phyloP scores from a whole-genome alignment of 2,797 vertebrate species.

The Crenichthys baileyi region DNA sequence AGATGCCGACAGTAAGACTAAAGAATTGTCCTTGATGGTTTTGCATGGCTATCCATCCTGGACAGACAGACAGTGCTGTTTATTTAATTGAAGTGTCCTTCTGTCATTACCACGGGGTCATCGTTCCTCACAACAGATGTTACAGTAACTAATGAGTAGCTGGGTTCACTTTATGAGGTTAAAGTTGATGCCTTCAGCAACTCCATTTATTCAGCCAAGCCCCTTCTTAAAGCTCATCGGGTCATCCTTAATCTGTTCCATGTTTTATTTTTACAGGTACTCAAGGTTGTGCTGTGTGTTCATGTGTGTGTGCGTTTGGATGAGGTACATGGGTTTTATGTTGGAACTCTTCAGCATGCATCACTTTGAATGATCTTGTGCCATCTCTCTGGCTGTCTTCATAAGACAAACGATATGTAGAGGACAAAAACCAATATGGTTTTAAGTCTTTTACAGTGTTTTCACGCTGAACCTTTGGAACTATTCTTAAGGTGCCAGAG shows the following conservation, averaged over 20 bases:
- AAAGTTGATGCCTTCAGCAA: slow-evolving; percentile 79
- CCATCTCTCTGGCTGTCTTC: slow-evolving; percentile 32
- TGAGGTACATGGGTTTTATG: slow-evolving; percentile 2
- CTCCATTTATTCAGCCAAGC: slow-evolving; percentile 58
- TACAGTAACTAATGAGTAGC: slow-evolving; percentile 85
- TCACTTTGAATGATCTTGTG: slow-evolving; percentile 67
- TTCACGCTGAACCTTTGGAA: too few species aligned
- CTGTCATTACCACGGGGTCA: slow-evolving; percentile 82
- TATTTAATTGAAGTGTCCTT: slow-evolving; percentile 78
- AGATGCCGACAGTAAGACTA: slow-evolving; percentile 49
- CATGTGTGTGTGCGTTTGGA: slow-evolving; percentile 2
- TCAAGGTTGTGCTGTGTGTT: background rate
- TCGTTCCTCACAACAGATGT: slow-evolving; percentile 80
- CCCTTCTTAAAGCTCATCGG: slow-evolving; percentile 61
- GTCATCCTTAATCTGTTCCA: slow-evolving; percentile 73
- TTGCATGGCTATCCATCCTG: slow-evolving; percentile 57
- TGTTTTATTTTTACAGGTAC: slow-evolving; percentile 25
- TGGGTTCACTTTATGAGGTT: slow-evolving; percentile 82
- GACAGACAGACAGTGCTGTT: slow-evolving; percentile 74
- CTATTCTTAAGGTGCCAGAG: too few species aligned
- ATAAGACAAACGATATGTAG: slow-evolving; percentile 1
- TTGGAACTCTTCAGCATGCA: slow-evolving; percentile 42
- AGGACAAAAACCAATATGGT: slow-evolving; percentile 3
- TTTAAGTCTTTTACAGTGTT: slow-evolving; percentile 35
- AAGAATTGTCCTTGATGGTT: slow-evolving; percentile 61